Evolutionary conservation across 1,140 invertebrate species (phyloP), one percentile per base, ranked within the genome.

Genomic region (Galendromus occidentalis): DNA sequence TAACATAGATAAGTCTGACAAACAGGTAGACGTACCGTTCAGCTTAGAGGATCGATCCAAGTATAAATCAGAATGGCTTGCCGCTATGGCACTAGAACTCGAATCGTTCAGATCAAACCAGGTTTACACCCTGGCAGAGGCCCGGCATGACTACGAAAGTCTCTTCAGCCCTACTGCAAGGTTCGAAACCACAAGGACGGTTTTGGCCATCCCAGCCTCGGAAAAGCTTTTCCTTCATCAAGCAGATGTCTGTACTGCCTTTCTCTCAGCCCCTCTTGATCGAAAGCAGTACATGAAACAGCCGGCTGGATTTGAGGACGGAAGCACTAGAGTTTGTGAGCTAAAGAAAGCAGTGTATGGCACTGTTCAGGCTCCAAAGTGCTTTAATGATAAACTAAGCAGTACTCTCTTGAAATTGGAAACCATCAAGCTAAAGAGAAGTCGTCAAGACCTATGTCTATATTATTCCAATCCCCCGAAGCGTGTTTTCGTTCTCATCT

Each of bases 261-360:
- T 76, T 69, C 68, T 77, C 7, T 66, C 77, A 68, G 73, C 73
- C 6, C 66, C 69, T 42, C 47, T 78, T 20, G 55, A 75, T 42
- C 73, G 73, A 68, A 72, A 76, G 9, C 73, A 79, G 2, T 77
- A 75, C 47, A 72, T 76, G 69, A 67, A 70, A 65, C 69, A 71
- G 66, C 75, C 75, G 41, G 44, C 69, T 65, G 73, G 67, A 22
- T 70, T 68, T 47, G 4, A 4, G 4, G 33, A 39, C 33, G 33
- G 33, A 6, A 39, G 4, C 33, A 9, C 4, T 6, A 39, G 33
- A 39, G 18, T 20, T 7, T 47, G 47, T 1, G 68, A 71, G 45
- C 42, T 71, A 1, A 67, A 72, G 18, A 72, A 72, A 65, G 70
- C 67, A 20, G 29, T 72, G 18, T 68, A 71, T 66, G 68, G 70